Evolutionary conservation across 2,888 invertebrate genomes (phyloP).

Genomic region (Tipula confusa): DNA sequence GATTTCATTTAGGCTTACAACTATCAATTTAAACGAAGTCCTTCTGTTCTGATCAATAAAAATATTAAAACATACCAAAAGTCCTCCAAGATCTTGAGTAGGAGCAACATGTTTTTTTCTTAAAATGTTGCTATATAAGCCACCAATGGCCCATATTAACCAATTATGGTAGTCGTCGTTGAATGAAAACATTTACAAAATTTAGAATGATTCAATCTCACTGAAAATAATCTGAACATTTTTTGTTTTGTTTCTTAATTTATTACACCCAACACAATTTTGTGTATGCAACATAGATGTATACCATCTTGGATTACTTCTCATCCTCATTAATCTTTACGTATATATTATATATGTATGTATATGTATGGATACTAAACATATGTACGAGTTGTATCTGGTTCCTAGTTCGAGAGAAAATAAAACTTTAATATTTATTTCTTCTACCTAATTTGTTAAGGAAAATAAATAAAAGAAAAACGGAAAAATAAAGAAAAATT

Average conservation of each 20-base stretch:
- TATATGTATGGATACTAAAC: neutral
- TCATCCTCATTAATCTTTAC: neutral
- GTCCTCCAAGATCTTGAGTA: too few species aligned
- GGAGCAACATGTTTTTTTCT: too few species aligned
- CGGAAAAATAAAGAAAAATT: neutral
- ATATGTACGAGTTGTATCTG: neutral
- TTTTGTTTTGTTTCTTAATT: too few species aligned
- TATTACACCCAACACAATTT: neutral
- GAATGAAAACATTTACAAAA: neutral
- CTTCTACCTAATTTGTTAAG: slow-evolving; percentile 3
- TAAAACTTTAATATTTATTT: neutral
- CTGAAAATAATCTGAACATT: neutral
- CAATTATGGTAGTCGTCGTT: too few species aligned
- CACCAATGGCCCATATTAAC: too few species aligned
- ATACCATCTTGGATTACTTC: neutral
- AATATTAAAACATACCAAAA: too few species aligned
- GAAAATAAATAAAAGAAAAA: neutral
- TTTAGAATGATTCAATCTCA: neutral
- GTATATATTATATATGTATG: neutral
- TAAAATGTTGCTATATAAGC: too few species aligned
- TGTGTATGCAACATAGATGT: neutral
- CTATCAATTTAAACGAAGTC: too few species aligned
- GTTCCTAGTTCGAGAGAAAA: neutral
- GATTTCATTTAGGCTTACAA: too few species aligned
- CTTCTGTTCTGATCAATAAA: too few species aligned